Base-by-base conservation (phyloP, 1,140 invertebrate species). In the Pseudomyrmex dendroicus region DNA sequence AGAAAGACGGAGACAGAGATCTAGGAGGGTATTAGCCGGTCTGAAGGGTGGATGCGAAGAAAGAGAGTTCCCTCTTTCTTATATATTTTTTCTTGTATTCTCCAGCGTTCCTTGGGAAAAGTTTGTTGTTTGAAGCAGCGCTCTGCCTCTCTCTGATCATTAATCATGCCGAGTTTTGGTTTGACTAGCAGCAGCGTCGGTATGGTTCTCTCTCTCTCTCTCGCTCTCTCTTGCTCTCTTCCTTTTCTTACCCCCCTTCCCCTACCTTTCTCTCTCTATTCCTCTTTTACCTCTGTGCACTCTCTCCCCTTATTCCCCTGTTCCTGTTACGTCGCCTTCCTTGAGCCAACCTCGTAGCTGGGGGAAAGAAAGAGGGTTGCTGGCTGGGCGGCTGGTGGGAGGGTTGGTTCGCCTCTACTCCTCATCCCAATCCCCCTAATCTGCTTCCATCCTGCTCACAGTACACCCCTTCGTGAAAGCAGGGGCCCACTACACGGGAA, bases 131-230 rank as follows among this genome's bases (percentile, higher is more conserved):
- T 95, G 95, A 95, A 95, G 95, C 95, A 94, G 94, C 93, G 89
- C 91, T 91, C 89, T 91, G 90, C 87, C 89, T 90, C 91, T 93
- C 92, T 92, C 94, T 93, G 92, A 95, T 94, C 95, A 95, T 95
- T 95, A 95, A 95, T 95, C 95, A 95, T 95, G 94, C 93, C 93
- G 94, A 95, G 95, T 95, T 95, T 95, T 95, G 94, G 95, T 95
- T 95, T 95, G 95, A 95, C 95, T 95, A 95, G 95, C 94, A 91
- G 95, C 86, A 89, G 91, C 89, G 88, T 89, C 89, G 90, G 86
- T 83, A 84, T 82, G 73, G 86, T 89, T 93, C 93, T 92, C 91
- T 93, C 91, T 93, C 91, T 91, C 91, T 89, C 80, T 77, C 62
- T 82, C 67, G 20, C 63, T 22, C 63, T 66, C 85, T 62, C 54